Percentiles rank a stretch among this genome's conserved stretches.
Conservation (phyloP, 1,140 invertebrate species). For the Pseudomyrmex concolor region DNA sequence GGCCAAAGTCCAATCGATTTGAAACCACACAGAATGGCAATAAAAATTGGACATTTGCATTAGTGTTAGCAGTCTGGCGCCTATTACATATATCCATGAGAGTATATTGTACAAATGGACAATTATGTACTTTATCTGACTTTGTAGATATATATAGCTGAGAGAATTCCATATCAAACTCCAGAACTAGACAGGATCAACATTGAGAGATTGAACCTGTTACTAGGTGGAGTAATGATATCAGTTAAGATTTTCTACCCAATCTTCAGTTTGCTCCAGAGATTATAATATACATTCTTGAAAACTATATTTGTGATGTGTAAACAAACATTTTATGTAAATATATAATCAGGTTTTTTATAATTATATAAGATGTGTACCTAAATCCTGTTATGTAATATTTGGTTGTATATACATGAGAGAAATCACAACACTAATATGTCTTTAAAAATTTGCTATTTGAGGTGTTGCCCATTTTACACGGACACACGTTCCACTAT, state of each 20-base stretch:
- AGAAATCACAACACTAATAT: no score
- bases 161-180: constrained; percentile 63
- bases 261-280: neutral
- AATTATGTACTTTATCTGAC: constrained; percentile 41
- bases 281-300: constrained; percentile 15
- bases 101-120: constrained; percentile 60
- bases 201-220: constrained; percentile 76
- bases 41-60: constrained; percentile 83
- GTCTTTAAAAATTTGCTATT: no score
- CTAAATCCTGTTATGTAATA: neutral
- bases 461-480: no score
- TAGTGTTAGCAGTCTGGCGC: constrained; percentile 81
- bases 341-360: no score
- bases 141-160: constrained; percentile 46
- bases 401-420: no score
- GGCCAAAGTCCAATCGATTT: constrained; percentile 82
- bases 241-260: constrained; percentile 31
- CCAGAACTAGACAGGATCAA: constrained; percentile 74
- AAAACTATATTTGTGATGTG: neutral
- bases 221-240: constrained; percentile 65
- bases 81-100: constrained; percentile 74
- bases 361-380: neutral
- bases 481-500: no score
- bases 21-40: constrained; percentile 77
- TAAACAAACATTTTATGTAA: neutral